Evolutionary conservation across 2,113 vertebrate genomes (phyloP).

Genomic region (Ameiurus melas): DNA sequence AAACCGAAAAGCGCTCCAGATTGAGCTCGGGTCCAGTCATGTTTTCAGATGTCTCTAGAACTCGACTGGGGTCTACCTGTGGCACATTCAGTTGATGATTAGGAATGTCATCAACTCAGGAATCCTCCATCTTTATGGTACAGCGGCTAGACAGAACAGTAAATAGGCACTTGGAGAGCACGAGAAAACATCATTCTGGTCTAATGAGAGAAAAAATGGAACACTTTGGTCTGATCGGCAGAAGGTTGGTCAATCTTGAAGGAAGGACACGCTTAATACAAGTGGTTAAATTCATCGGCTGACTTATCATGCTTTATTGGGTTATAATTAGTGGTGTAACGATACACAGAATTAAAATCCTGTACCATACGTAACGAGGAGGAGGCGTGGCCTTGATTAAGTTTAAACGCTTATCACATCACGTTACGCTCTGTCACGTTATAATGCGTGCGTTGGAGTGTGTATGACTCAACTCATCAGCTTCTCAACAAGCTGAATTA

Average conservation of each 20-base stretch:
- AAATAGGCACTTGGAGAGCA: background rate
- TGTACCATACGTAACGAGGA: background rate
- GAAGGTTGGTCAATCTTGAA: background rate
- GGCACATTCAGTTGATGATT: background rate
- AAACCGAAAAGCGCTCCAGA: background rate
- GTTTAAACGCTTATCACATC: too few relatives aligned
- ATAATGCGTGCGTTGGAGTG: background rate
- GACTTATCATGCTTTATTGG: background rate
- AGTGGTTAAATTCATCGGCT: background rate
- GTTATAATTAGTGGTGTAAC: background rate
- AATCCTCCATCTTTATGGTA: background rate
- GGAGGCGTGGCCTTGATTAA: too few relatives aligned
- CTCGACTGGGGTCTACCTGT: background rate
- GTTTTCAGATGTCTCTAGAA: background rate
- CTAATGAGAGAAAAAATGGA: background rate
- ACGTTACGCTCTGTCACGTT: too few relatives aligned
- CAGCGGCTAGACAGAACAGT: background rate
- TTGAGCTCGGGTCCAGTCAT: background rate
- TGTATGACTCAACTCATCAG: background rate
- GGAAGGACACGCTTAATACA: background rate
- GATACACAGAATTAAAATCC: background rate
- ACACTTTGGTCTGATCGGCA: background rate
- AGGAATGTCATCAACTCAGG: background rate
- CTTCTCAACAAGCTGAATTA: background rate
- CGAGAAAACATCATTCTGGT: background rate